These are phyloP conservation scores for Centropyge bicolor DNA, from an alignment of 2,797 vertebrate species.

Conservation along the genomic window DNA sequence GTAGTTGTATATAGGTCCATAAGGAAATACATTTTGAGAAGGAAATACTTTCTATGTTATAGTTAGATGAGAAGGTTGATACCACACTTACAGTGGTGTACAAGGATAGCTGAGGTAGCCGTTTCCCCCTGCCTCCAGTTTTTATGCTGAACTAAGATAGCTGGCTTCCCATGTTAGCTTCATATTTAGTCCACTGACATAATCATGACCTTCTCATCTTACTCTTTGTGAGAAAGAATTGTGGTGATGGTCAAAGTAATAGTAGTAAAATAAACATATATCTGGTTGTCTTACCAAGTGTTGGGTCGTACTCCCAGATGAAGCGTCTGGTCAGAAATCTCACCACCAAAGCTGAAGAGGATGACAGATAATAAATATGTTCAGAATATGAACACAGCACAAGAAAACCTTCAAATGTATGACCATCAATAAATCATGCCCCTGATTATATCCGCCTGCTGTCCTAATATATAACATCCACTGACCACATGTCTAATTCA, in stretches of 20 bases:
- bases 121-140: too few species aligned
- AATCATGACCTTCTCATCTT: too few species aligned
- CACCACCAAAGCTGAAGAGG: conserved; percentile 92
- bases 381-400: conserved; percentile 34
- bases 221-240: too few species aligned
- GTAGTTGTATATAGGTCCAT: background rate
- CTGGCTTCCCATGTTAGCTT: too few species aligned
- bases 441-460: conserved; percentile 13
- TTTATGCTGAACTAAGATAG: too few species aligned
- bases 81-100: too few species aligned
- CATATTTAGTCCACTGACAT: too few species aligned
- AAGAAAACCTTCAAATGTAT: background rate
- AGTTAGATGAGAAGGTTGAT: too few species aligned
- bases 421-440: background rate
- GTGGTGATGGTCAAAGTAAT: background rate
- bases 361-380: conserved; percentile 35
- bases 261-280: background rate
- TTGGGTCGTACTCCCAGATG: conserved; percentile 99
- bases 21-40: too few species aligned
- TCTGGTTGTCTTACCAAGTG: conserved; percentile 88
- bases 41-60: too few species aligned
- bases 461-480: conserved; percentile 10
- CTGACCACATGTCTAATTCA: background rate
- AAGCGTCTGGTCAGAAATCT: conserved; percentile 96
- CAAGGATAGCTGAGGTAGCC: too few species aligned